Evolutionary conservation across 2,113 vertebrate genomes (phyloP).

Genomic region (Neomonachus schauinslandi): DNA sequence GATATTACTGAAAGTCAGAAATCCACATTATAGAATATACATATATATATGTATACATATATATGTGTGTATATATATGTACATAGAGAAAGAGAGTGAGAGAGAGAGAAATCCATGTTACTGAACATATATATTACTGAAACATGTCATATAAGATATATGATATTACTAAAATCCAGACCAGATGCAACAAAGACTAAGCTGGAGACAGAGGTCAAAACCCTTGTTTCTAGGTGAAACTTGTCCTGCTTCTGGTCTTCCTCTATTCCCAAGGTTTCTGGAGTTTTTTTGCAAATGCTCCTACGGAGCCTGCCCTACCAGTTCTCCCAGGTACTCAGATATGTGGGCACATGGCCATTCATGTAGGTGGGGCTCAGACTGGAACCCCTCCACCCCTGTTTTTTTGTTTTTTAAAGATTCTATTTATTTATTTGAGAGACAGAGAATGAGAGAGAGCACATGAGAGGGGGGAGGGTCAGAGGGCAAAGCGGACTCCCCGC

Average conservation of each 20-base stretch:
- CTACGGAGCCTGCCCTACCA: background rate
- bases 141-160: background rate
- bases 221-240: background rate
- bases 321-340: background rate
- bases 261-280: background rate
- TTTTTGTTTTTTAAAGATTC: too few relatives aligned
- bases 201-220: background rate
- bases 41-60: background rate
- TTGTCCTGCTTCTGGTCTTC: fast-evolving
- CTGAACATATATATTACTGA: background rate
- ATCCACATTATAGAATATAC: background rate
- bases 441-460: too few relatives aligned
- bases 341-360: background rate
- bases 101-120: background rate
- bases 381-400: background rate
- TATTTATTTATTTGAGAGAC: too few relatives aligned
- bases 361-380: background rate
- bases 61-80: background rate
- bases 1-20: background rate
- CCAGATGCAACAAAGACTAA: background rate
- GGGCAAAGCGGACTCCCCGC: too few relatives aligned
- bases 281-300: background rate
- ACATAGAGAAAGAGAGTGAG: background rate
- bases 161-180: background rate
- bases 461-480: too few relatives aligned